Evolutionary conservation across 1,140 invertebrate genomes (phyloP), one percentile per base, ranked within the genome.

Genomic region (Temnothorax longispinosus): DNA sequence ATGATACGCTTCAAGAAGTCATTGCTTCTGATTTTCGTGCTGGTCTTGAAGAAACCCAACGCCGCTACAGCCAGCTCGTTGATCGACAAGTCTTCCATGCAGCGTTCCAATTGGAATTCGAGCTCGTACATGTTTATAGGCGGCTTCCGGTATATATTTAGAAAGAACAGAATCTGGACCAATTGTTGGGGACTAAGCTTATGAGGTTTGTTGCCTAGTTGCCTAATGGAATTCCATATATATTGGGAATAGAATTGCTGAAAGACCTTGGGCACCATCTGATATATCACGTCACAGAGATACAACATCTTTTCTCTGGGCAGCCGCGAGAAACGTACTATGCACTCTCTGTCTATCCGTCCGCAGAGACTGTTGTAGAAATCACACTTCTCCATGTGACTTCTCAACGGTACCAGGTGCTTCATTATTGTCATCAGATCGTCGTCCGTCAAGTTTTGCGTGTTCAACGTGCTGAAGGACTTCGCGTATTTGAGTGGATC

Each of bases 41-140:
- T 93, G 1, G 95, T 96, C 93, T 97, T 97, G 82, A 97, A 97
- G 90, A 96, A 97, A 0, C 96, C 96, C 93, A 97, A 95, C 18
- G 95, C 94, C 75, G 96, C 92, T 10, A 97, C 94, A 15, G 94
- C 96, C 32, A 97, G 54, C 92, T 97, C 97, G 76, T 96, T 93
- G 0, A 96, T 78, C 2, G 90, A 94, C 88, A 97, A 94, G 6
- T 96, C 88, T 13, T 96, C 74, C 0, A 96, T 75, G 77, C 93
- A 92, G 11, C 94, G 88, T 32, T 94, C 91, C 2, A 97, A 78
- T 38, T 92, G 92, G 85, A 93, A 92, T 88, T 97, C 96, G 21
- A 96, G 93, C 75, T 97, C 96, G 81, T 96, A 96, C 93, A 96
- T 95, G 67, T 95, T 94, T 21, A 96, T 91, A 10, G 92, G 82